Percentiles rank a stretch among this genome's conserved stretches.
phyloP scores from a whole-genome alignment of 2,888 invertebrate genomes.

The Heliconius aoede region DNA sequence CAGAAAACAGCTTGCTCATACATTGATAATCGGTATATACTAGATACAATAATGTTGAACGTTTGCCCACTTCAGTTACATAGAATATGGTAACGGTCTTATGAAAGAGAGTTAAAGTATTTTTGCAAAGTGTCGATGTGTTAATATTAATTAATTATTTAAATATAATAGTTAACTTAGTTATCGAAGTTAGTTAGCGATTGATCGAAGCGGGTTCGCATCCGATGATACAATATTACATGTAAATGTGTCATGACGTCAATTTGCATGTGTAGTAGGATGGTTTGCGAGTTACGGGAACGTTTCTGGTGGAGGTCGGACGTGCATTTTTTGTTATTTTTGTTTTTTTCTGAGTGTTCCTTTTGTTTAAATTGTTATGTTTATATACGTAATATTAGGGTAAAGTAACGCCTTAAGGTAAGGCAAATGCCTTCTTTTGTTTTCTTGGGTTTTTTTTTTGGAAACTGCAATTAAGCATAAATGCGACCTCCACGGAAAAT shows the following conservation, averaged over 20 bases:
- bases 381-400: too few species aligned
- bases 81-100: not conserved
- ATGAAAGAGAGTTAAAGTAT: conserved; percentile 14
- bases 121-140: conserved; percentile 15
- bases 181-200: conserved; percentile 5
- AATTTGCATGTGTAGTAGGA: conserved; percentile 26
- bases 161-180: conserved; percentile 9
- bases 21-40: not conserved
- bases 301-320: conserved; percentile 34
- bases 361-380: too few species aligned
- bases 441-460: not conserved
- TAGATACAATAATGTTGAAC: not conserved
- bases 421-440: too few species aligned
- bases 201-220: conserved; percentile 7
- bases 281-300: conserved; percentile 30
- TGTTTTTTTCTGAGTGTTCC: not conserved
- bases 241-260: conserved; percentile 25
- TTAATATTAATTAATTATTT: conserved; percentile 16
- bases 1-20: not conserved
- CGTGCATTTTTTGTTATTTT: not conserved
- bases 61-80: not conserved
- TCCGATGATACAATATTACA: not conserved
- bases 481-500: conserved; percentile 41
- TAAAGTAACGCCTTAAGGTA: too few species aligned
- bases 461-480: not conserved